A percentile compares a stretch with the other conserved stretches of the same genome.
Evolutionary conservation across 2,113 vertebrate species (phyloP).

Genomic region (Aspiorhynchus laticeps): DNA sequence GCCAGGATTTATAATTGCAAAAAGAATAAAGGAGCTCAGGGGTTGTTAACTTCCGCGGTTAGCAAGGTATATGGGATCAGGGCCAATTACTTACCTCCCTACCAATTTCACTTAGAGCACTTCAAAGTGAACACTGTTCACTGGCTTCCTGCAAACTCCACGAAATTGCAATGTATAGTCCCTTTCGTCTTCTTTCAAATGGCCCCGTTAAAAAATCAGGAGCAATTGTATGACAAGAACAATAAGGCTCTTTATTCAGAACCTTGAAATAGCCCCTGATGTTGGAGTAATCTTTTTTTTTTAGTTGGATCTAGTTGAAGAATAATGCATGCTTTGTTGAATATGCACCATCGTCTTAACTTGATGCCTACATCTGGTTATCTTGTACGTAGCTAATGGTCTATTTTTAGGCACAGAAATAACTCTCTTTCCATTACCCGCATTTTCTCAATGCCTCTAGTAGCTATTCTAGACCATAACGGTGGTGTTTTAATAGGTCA

Average conservation of each 20-base stretch:
- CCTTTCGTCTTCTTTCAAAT: neutral
- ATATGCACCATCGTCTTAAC: neutral
- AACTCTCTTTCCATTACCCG: neutral
- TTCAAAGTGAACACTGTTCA: constrained; percentile 27
- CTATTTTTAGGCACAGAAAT: neutral
- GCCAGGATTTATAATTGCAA: constrained; percentile 41
- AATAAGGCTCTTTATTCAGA: constrained; percentile 17
- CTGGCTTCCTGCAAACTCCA: neutral
- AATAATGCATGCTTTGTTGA: neutral
- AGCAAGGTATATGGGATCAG: constrained; percentile 20
- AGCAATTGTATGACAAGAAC: neutral
- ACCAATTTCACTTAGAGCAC: constrained; percentile 32
- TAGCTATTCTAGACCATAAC: neutral
- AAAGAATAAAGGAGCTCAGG: constrained; percentile 38
- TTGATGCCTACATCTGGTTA: neutral
- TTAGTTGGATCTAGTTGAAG: neutral
- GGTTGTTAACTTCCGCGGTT: neutral
- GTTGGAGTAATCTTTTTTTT: neutral
- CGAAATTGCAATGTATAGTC: neutral
- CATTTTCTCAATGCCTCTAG: neutral
- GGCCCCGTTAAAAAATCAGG: neutral
- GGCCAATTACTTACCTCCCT: constrained; percentile 41
- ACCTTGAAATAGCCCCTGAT: neutral
- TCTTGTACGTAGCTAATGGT: neutral
- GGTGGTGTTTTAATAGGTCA: neutral